A percentile compares a stretch with the other conserved stretches of the same genome.
phyloP scores from a whole-genome alignment of 2,113 vertebrate species.

The Chamaetylas fuelleborni region DNA sequence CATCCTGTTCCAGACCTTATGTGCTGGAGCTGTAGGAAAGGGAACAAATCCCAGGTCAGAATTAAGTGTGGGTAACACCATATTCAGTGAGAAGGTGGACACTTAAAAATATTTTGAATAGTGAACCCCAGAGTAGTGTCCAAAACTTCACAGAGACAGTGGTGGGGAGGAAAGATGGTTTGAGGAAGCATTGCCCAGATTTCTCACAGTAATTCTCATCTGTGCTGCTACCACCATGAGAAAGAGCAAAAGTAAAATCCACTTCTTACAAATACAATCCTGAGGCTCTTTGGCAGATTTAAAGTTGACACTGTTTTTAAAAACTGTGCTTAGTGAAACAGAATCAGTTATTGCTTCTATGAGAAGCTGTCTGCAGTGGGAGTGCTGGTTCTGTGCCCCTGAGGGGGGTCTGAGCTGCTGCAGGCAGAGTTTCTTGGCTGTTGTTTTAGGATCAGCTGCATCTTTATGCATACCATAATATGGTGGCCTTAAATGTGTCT shows the following conservation, averaged over 20 bases:
- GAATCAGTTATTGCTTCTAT: not conserved
- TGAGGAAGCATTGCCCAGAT: not conserved
- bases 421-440: not conserved
- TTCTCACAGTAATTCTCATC: not conserved
- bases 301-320: not conserved
- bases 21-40: not conserved
- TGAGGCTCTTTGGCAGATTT: not conserved
- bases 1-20: not conserved
- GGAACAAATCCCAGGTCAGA: not conserved
- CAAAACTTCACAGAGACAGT: not conserved
- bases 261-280: not conserved
- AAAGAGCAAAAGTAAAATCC: not conserved
- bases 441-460: constrained; percentile 18
- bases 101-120: not conserved
- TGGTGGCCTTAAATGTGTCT: not conserved
- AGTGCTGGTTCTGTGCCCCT: not conserved
- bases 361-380: not conserved
- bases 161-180: not conserved
- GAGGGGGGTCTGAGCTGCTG: not conserved
- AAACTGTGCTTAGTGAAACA: not conserved
- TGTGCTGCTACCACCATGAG: not conserved
- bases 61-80: not conserved
- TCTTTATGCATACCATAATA: not conserved
- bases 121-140: not conserved
- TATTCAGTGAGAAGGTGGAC: not conserved